Percentiles rank a stretch among this genome's conserved stretches.
Evolutionary conservation across 2,888 invertebrate genomes (phyloP).

Genomic region (Panzeria rudis): DNA sequence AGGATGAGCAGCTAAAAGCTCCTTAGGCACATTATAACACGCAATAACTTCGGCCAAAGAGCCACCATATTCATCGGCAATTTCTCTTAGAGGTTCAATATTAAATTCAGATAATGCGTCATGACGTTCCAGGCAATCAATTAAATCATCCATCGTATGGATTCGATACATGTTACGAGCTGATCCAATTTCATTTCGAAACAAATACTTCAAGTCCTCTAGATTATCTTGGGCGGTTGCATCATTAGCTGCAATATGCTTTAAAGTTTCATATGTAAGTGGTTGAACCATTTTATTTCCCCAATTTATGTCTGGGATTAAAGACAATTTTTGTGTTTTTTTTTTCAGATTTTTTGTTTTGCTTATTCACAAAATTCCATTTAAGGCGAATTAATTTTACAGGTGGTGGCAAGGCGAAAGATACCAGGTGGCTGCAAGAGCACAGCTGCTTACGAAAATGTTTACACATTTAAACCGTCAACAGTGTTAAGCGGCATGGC

Average conservation of each 20-base stretch:
- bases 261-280: constrained; percentile 78
- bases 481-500: no score
- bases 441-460: no score
- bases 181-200: constrained; percentile 77
- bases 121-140: constrained; percentile 79
- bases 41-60: constrained; percentile 73
- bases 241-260: constrained; percentile 72
- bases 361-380: background rate
- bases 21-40: constrained; percentile 70
- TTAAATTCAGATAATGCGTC: constrained; percentile 78
- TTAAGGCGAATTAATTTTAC: no score
- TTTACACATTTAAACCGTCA: no score
- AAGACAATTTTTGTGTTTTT: background rate
- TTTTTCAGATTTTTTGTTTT: constrained; percentile 9
- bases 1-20: constrained; percentile 33
- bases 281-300: constrained; percentile 59
- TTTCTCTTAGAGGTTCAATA: constrained; percentile 74
- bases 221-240: constrained; percentile 60
- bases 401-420: no score
- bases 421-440: no score
- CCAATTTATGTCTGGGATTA: background rate
- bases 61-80: constrained; percentile 72
- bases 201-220: constrained; percentile 75
- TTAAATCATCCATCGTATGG: constrained; percentile 74
- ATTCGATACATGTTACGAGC: constrained; percentile 77